Evolutionary conservation across 2,797 vertebrate species (phyloP).

Genomic region (Eremophila alpestris): DNA sequence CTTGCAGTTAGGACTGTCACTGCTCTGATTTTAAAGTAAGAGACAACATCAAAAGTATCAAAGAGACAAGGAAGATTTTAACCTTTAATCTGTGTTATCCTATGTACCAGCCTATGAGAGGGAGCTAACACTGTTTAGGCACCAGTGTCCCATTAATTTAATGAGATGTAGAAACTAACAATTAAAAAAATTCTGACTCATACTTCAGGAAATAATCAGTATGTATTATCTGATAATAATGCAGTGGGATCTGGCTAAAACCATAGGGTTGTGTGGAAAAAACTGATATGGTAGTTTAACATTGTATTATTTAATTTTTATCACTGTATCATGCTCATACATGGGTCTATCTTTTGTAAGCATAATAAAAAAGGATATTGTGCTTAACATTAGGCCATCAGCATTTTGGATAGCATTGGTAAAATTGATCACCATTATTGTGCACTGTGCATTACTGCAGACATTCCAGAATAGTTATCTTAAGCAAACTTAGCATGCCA

Average conservation of each 20-base stretch:
- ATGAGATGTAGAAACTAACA: neutral
- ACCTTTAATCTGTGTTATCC: neutral
- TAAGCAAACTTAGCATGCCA: neutral
- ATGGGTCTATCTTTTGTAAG: neutral
- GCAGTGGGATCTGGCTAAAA: neutral
- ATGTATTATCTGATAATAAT: neutral
- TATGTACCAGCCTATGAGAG: neutral
- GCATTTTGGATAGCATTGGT: neutral
- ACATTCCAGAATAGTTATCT: neutral
- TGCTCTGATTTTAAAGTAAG: neutral
- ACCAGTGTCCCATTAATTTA: neutral
- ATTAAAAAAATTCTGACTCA: neutral
- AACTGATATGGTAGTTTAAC: neutral
- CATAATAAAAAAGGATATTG: neutral
- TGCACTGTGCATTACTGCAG: neutral
- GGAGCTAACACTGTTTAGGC: neutral
- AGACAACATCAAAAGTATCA: slow-evolving; percentile 22
- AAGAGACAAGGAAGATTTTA: neutral
- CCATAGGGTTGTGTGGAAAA: neutral
- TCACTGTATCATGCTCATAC: neutral
- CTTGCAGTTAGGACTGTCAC: neutral
- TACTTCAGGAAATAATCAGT: neutral
- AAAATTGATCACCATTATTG: neutral
- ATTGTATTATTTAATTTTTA: neutral
- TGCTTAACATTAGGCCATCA: neutral